These are phyloP conservation scores for Zaprionus ornatus DNA, from an alignment of 1,140 invertebrate genomes.

Conservation along the genomic window DNA sequence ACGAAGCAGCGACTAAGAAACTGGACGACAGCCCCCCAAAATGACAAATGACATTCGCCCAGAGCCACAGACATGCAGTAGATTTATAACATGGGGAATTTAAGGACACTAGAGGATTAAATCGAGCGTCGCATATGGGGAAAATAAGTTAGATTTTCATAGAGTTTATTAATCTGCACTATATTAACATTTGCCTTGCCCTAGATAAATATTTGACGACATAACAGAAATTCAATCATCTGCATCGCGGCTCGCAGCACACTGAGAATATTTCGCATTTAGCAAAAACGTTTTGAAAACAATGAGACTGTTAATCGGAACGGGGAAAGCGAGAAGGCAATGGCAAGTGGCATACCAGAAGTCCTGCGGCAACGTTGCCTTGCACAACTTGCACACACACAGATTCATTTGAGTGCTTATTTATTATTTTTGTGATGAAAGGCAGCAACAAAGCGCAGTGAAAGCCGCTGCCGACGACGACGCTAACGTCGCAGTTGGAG, in stretches of 20 bases:
- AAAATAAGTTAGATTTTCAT: background rate
- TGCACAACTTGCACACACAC: background rate
- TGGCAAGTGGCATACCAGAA: background rate
- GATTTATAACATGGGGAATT: background rate
- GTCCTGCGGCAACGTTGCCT: slow-evolving; percentile 10
- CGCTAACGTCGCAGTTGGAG: background rate
- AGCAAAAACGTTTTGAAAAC: slow-evolving; percentile 28
- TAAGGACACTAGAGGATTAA: background rate
- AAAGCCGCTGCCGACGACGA: background rate
- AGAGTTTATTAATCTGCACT: background rate
- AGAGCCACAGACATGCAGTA: background rate
- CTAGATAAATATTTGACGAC: slow-evolving; percentile 23
- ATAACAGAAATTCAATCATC: slow-evolving; percentile 22
- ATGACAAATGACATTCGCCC: slow-evolving; percentile 16
- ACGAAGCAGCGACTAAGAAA: background rate
- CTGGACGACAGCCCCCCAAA: background rate
- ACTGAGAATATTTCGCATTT: slow-evolving; percentile 22
- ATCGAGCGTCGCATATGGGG: background rate
- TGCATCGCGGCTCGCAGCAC: background rate
- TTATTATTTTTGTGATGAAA: slow-evolving; percentile 30
- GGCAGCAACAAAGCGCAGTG: slow-evolving; percentile 2
- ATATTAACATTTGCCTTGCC: background rate
- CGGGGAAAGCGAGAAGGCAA: background rate
- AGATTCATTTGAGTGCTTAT: slow-evolving; percentile 15
- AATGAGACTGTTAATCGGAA: slow-evolving; percentile 18